phyloP scores from a whole-genome alignment of 2,797 vertebrate genomes.

The Sebastes hopkinsi region DNA sequence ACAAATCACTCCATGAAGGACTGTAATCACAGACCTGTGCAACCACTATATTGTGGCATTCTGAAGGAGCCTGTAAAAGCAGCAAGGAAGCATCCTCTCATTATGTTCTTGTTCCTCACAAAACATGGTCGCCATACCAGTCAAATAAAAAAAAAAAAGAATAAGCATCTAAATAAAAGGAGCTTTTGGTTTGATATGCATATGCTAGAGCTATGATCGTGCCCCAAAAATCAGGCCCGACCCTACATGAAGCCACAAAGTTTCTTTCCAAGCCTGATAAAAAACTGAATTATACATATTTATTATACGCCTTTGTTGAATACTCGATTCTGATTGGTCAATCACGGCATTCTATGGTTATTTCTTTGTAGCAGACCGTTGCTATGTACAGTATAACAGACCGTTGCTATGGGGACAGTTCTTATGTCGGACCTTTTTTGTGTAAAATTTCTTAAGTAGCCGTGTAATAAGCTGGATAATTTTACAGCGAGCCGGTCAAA shows the following conservation, averaged over 20 bases:
- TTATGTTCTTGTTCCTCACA: background rate
- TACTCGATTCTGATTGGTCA: too few species aligned
- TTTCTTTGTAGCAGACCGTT: too few species aligned
- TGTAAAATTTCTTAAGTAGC: too few species aligned
- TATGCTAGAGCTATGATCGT: background rate
- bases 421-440: too few species aligned
- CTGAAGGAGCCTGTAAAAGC: background rate
- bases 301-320: too few species aligned
- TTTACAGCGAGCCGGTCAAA: too few species aligned
- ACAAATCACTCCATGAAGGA: background rate
- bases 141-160: too few species aligned
- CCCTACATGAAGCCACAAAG: background rate
- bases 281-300: too few species aligned
- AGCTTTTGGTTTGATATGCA: background rate
- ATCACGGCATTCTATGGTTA: too few species aligned
- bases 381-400: too few species aligned
- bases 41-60: background rate
- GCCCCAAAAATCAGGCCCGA: background rate
- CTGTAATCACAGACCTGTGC: conserved; percentile 21
- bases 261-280: background rate
- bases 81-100: background rate
- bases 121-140: background rate
- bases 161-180: background rate
- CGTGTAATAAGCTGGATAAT: too few species aligned
- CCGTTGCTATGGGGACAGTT: too few species aligned